A percentile compares a stretch with the other conserved stretches of the same genome.
Evolutionary conservation across 2,888 invertebrate genomes (phyloP).

Genomic region (Caenorhabditis becei): DNA sequence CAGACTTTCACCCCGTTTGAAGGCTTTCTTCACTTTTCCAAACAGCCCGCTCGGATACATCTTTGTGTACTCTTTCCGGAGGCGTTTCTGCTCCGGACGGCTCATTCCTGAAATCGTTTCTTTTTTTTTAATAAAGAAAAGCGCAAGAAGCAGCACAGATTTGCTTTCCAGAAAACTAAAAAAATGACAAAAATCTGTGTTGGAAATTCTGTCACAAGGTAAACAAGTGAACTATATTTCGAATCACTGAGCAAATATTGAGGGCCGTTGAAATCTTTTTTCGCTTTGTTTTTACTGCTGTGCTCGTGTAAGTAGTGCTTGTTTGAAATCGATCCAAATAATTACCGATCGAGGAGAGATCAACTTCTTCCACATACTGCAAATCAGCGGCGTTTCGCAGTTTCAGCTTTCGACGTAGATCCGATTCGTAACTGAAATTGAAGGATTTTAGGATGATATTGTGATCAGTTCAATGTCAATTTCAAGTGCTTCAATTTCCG

Average conservation of each 20-base stretch:
- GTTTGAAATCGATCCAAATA: background rate
- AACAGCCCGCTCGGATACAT: constrained; percentile 84
- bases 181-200: constrained; percentile 1
- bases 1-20: constrained; percentile 50
- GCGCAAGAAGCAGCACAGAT: background rate
- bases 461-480: background rate
- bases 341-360: constrained; percentile 92
- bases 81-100: constrained; percentile 90
- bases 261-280: constrained; percentile 5
- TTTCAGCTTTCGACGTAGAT: constrained; percentile 74
- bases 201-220: constrained; percentile 22
- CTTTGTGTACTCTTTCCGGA: constrained; percentile 94
- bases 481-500: too few species aligned
- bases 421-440: constrained; percentile 73
- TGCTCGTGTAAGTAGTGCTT: too few species aligned
- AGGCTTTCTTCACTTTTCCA: constrained; percentile 74
- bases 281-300: constrained; percentile 6
- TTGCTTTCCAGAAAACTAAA: background rate
- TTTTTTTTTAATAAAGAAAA: constrained; percentile 6
- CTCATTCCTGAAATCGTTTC: constrained; percentile 74
- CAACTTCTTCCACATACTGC: constrained; percentile 92
- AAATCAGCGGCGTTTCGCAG: constrained; percentile 79
- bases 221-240: constrained; percentile 25
- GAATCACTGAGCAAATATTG: constrained; percentile 30
- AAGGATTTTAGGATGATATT: background rate